Base-by-base conservation (phyloP, 2,888 invertebrate genomes). In the Ormyrus pomaceus region DNA sequence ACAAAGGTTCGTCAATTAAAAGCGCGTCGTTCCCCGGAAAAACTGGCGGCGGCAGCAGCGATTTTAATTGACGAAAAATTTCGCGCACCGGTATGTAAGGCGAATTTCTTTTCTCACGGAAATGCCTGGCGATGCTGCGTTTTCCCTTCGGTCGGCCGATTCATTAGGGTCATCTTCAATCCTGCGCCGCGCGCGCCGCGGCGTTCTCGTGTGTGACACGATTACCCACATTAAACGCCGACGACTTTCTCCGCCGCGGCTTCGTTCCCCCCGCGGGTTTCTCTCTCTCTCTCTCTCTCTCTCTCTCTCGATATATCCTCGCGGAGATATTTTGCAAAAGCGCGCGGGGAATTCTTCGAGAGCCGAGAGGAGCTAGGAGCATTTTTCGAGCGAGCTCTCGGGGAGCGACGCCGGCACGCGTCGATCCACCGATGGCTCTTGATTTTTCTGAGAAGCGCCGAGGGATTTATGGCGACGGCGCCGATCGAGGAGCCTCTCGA, bases 91-190 rank as follows among this genome's bases (percentile, higher is more conserved):
- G 34, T 34, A 75, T 56, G 53, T 46, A 48, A 53, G 48, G 19
- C 68, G 76, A 75, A 78, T 81, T 78, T 81, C 77, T 80, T 81
- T 83, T 83, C 82, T 81, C 81, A 81, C 79, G 81, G 79, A 81
- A 82, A 74, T 56, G 48, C 61, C 19, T 53, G 10, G 62, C 61
- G 13, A 34, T 3, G 11, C 9, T 11, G 7, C 53, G 50, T 64
- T 51, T 13, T 45, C 45, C 68, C 45, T 45, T 34, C 34, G 34
- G 34, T 34, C 34, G 34, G 34, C 34, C 72, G 71, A 81, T 81
- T 81, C 76, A 82, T 82, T 81, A 79, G 70, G 81, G 81, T 76
- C 82, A 74, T 81, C 81, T 77, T 77, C 78, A 56, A 78, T 82
- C 34, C 69, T 34, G 13, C 4, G 19, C 3, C 6, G 50, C 48